Evolutionary conservation across 2,888 invertebrate genomes (phyloP).

Genomic region (Epinotia bilunana): DNA sequence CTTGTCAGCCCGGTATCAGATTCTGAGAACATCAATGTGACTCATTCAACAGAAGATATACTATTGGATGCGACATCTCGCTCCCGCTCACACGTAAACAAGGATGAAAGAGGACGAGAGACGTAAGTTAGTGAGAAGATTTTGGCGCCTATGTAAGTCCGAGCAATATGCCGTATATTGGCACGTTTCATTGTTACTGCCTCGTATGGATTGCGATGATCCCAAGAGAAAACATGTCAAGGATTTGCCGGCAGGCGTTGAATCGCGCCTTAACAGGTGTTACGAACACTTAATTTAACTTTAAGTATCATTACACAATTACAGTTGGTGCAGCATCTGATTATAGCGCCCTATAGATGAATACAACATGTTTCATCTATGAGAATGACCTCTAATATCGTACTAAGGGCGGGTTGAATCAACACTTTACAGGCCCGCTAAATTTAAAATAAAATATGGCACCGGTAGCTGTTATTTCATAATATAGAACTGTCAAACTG

Average conservation of each 20-base stretch:
- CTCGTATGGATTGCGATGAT: conserved; percentile 45
- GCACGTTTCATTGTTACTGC: conserved; percentile 10
- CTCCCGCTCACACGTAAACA: not conserved
- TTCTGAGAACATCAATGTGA: conserved; percentile 10
- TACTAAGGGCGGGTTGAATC: not conserved
- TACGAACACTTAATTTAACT: conserved; percentile 53
- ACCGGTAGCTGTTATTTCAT: no score
- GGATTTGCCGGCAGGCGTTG: conserved; percentile 53
- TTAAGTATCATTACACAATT: conserved; percentile 54
- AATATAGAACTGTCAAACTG: no score
- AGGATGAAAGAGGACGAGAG: not conserved
- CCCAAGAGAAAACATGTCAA: conserved; percentile 60
- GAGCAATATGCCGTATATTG: not conserved
- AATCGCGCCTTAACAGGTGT: conserved; percentile 56
- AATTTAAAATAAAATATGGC: no score
- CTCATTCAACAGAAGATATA: not conserved
- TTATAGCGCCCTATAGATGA: conserved; percentile 46
- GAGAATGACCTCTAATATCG: not conserved
- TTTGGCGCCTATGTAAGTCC: not conserved
- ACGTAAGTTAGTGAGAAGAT: not conserved
- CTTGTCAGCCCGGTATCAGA: conserved; percentile 11
- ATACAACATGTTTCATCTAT: not conserved
- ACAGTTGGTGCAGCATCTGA: conserved; percentile 37
- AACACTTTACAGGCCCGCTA: no score
- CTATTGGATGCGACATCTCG: not conserved